phyloP scores from a whole-genome alignment of 2,113 vertebrate genomes.

The Rhagologus leucostigma region DNA sequence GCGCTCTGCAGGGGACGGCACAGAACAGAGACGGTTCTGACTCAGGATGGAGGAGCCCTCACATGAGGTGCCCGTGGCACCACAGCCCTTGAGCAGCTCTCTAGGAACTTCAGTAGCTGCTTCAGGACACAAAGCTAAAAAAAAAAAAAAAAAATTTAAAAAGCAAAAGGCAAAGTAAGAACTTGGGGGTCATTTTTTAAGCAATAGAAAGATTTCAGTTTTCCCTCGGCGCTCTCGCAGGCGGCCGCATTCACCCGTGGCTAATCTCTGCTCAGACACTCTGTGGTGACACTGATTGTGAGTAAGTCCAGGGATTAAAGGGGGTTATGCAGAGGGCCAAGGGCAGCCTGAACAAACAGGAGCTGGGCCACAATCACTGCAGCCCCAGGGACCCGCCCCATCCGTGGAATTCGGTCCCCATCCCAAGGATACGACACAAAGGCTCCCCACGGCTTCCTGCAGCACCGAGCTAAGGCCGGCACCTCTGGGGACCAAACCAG shows the following conservation, averaged over 20 bases:
- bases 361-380: neutral
- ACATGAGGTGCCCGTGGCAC: fast-evolving
- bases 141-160: fast-evolving
- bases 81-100: neutral
- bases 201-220: fast-evolving
- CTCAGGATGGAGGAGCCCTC: fast-evolving
- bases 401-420: fast-evolving
- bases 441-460: fast-evolving
- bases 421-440: fast-evolving
- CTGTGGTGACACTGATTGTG: neutral
- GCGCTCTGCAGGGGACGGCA: neutral
- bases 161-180: neutral
- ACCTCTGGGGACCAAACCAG: neutral
- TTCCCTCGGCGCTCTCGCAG: fast-evolving
- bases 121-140: neutral
- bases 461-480: neutral
- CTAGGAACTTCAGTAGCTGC: neutral
- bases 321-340: neutral
- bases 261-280: slow-evolving; percentile 20
- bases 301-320: neutral
- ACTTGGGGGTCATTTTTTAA: neutral
- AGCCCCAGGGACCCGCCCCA: neutral
- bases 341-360: neutral
- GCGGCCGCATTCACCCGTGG: fast-evolving
- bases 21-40: no score